phyloP scores from a whole-genome alignment of 2,797 vertebrate genomes.

The Threskiornis aethiopicus region DNA sequence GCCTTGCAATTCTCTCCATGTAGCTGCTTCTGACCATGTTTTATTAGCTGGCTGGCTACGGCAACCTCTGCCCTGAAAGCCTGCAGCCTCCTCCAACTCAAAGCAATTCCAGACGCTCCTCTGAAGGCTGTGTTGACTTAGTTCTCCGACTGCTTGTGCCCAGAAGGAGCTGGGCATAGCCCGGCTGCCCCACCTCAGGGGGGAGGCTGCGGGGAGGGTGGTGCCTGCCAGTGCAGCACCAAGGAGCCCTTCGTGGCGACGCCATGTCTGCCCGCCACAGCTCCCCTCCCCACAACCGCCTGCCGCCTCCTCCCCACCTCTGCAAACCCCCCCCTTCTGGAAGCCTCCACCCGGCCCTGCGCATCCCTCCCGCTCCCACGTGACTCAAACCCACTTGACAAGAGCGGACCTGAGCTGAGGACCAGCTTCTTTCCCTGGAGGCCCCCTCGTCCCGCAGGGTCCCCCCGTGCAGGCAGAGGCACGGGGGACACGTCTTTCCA shows the following conservation, averaged over 20 bases:
- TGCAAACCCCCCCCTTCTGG: background rate
- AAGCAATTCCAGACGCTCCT: background rate
- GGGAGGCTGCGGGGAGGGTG: background rate
- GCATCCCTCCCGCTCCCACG: fast-evolving
- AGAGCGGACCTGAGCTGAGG: background rate
- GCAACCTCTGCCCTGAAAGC: background rate
- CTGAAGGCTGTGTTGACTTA: background rate
- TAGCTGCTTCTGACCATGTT: background rate
- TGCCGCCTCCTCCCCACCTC: background rate
- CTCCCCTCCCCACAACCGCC: background rate
- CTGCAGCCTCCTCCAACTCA: background rate
- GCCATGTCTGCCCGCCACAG: background rate
- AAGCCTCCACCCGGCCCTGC: background rate
- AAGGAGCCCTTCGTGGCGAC: background rate
- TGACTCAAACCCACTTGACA: background rate
- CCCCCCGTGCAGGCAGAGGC: background rate
- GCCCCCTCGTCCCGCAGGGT: background rate
- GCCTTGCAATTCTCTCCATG: background rate
- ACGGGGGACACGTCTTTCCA: background rate
- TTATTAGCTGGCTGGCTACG: background rate
- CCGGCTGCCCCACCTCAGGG: background rate
- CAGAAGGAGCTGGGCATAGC: background rate
- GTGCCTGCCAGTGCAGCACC: background rate
- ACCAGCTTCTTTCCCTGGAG: background rate
- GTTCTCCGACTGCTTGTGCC: background rate